A percentile compares a stretch with the other conserved stretches of the same genome.
Conservation (phyloP, 2,888 invertebrate species). For the Nasonovia ribisnigri region DNA sequence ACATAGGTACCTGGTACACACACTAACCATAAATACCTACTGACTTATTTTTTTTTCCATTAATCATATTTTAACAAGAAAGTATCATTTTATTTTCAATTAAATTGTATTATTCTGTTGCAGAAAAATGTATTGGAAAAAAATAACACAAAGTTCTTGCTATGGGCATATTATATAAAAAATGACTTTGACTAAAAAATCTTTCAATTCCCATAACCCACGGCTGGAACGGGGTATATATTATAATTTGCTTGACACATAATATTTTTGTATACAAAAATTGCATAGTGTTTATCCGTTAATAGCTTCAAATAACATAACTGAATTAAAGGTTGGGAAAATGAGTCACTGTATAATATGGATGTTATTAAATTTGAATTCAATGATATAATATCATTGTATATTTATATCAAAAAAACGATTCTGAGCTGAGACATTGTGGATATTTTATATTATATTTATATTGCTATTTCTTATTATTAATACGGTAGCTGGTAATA, state of each 20-base stretch:
- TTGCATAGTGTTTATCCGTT: background rate
- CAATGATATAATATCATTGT: no score
- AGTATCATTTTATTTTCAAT: background rate
- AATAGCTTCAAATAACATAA: background rate
- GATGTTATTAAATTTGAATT: no score
- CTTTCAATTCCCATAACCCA: background rate
- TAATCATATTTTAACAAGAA: background rate
- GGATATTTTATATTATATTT: no score
- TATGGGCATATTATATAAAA: background rate
- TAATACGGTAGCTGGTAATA: no score
- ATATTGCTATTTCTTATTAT: no score
- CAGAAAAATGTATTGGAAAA: background rate
- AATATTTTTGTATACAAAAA: background rate
- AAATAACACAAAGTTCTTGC: rapidly evolving
- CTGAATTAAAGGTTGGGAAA: no score
- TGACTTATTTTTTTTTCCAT: background rate
- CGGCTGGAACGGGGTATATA: background rate
- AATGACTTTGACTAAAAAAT: background rate
- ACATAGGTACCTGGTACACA: background rate
- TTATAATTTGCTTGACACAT: background rate
- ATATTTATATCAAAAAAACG: no score
- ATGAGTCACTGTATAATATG: no score
- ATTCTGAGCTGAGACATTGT: no score
- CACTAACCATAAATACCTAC: background rate
- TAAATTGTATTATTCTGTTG: background rate